A percentile compares a stretch with the other conserved stretches of the same genome.
Evolutionary conservation across 2,113 vertebrate species (phyloP).

Genomic region (Xiphophorus hellerii): DNA sequence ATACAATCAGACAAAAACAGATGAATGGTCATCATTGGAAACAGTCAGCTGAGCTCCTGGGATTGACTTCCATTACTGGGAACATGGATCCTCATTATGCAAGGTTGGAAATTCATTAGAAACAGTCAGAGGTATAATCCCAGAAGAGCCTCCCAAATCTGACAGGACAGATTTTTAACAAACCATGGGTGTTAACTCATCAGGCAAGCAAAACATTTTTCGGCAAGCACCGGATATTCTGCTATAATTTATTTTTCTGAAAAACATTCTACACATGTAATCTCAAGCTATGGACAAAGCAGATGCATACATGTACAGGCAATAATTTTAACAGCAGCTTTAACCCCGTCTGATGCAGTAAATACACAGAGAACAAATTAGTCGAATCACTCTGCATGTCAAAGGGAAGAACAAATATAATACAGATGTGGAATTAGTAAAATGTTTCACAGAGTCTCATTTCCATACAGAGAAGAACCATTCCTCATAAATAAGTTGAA

Average conservation of each 20-base stretch:
- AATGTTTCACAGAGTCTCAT: neutral
- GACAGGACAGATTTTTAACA: neutral
- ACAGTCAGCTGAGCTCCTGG: constrained; percentile 12
- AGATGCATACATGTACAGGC: constrained; percentile 27
- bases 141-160: constrained; percentile 1
- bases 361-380: constrained; percentile 29
- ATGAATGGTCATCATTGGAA: constrained; percentile 46
- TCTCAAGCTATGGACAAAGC: constrained; percentile 63
- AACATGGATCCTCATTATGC: constrained; percentile 46
- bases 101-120: constrained; percentile 38
- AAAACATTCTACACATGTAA: constrained; percentile 39
- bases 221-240: constrained; percentile 18
- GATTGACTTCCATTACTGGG: constrained; percentile 42
- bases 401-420: constrained; percentile 38
- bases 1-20: constrained; percentile 26
- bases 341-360: constrained; percentile 25
- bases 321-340: constrained; percentile 35
- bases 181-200: neutral
- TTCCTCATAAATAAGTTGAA: constrained; percentile 14
- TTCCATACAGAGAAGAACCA: neutral
- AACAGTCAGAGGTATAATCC: constrained; percentile 40
- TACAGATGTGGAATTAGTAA: constrained; percentile 20
- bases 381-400: constrained; percentile 38
- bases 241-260: constrained; percentile 57
- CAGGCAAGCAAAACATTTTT: constrained; percentile 11